phyloP scores from a whole-genome alignment of 1,140 invertebrate species.

The Drosophila suzukii region DNA sequence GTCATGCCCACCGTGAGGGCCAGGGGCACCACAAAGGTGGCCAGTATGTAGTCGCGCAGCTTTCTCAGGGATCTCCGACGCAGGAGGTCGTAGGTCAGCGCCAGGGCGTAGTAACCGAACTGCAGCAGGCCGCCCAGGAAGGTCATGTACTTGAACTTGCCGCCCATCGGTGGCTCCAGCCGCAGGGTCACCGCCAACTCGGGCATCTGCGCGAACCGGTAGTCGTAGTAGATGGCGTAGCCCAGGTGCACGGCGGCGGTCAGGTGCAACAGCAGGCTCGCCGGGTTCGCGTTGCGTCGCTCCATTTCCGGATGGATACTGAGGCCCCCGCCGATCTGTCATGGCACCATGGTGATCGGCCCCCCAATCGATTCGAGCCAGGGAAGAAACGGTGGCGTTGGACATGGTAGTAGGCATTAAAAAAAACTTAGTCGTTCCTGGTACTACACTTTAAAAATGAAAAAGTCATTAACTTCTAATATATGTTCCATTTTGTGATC shows the following conservation, averaged over 20 bases:
- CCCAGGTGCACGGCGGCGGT: slow-evolving; percentile 87
- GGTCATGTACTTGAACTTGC: slow-evolving; percentile 94
- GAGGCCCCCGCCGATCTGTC: slow-evolving; percentile 2
- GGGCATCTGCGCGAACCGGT: slow-evolving; percentile 86
- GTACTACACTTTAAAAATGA: too few relatives aligned
- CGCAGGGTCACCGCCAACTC: slow-evolving; percentile 85
- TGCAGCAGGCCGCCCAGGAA: slow-evolving; percentile 92
- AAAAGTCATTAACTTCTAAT: too few relatives aligned
- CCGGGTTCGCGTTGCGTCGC: not conserved
- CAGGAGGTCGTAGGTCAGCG: slow-evolving; percentile 88
- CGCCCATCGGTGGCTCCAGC: slow-evolving; percentile 85
- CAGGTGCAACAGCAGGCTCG: slow-evolving; percentile 86
- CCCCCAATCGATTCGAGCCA: not conserved
- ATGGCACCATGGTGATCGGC: slow-evolving; percentile 20
- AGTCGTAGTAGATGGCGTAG: slow-evolving; percentile 90
- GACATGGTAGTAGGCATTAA: slow-evolving; percentile 7
- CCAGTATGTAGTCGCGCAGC: slow-evolving; percentile 89
- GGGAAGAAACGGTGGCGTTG: not conserved
- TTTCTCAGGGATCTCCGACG: slow-evolving; percentile 88
- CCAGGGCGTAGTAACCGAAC: slow-evolving; percentile 89
- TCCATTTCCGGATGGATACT: slow-evolving; percentile 22
- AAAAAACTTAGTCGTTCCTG: too few relatives aligned
- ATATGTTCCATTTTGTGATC: too few relatives aligned
- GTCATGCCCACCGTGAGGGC: slow-evolving; percentile 92
- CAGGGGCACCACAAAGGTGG: slow-evolving; percentile 90